A percentile compares a stretch with the other conserved stretches of the same genome.
Evolutionary conservation across 2,888 invertebrate genomes (phyloP).

Genomic region (Parascotia fuliginaria): DNA sequence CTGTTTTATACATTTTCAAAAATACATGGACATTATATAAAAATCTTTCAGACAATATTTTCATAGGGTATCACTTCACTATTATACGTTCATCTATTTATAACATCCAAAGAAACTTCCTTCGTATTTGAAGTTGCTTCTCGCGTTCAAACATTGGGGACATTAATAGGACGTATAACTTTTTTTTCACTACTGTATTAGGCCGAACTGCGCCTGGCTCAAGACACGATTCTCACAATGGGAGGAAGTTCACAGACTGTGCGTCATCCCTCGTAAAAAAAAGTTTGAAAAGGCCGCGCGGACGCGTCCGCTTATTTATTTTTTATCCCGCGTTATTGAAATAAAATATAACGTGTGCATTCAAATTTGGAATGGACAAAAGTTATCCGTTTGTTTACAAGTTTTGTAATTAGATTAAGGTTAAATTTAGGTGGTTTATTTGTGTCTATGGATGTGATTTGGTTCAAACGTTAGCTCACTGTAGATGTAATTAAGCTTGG

Average conservation of each 20-base stretch:
- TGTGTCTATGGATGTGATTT: not conserved
- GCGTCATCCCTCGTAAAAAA: constrained; percentile 70
- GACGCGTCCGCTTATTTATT: constrained; percentile 59
- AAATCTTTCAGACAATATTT: not conserved
- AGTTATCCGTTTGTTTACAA: constrained; percentile 37
- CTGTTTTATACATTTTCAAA: no score
- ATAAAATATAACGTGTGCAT: constrained; percentile 46
- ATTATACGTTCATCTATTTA: constrained; percentile 4
- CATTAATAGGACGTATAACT: constrained; percentile 36
- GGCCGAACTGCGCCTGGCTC: constrained; percentile 34
- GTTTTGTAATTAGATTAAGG: constrained; percentile 2
- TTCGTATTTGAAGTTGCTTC: constrained; percentile 16
- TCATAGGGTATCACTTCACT: not conserved
- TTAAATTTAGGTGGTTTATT: not conserved
- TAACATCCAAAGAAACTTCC: constrained; percentile 6
- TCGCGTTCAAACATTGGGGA: constrained; percentile 20
- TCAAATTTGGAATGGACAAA: constrained; percentile 34
- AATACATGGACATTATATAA: no score
- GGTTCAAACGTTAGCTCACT: not conserved
- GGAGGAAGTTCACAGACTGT: constrained; percentile 81
- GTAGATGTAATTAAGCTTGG: not conserved
- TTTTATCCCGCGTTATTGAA: constrained; percentile 49
- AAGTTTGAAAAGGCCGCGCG: constrained; percentile 55
- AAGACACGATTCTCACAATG: constrained; percentile 75
- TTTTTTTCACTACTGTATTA: constrained; percentile 46